Base-by-base conservation (phyloP, 2,797 vertebrate species). In the Falco rusticolus region DNA sequence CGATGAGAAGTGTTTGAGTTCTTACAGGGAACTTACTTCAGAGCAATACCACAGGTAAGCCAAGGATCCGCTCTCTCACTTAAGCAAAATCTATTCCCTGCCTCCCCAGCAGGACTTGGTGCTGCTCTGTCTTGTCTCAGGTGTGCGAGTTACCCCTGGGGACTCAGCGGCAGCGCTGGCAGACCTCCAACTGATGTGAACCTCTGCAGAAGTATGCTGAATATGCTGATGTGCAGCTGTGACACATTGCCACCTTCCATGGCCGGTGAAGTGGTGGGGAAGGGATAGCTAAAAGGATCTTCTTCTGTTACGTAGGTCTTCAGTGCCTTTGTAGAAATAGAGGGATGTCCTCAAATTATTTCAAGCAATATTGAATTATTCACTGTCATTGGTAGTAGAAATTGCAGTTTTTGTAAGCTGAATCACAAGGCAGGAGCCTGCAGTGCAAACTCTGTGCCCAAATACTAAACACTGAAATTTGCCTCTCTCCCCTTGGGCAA, bases 1-100 rank as follows among this genome's bases (percentile, higher is more conserved):
- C 10, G 3, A 9, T 2, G 37, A 61, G 39, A 48, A 74, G 20
- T 8, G 5, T 4, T 2, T 0, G 8, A 11, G 14, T 79, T 56
- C 48, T 64, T 22, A 50, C 19, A 28, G 61, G 37, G 33, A 8
- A 5, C 26, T 64, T 57, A 31, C 4, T 39, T 31, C 71, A 79
- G 22, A 43, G 43, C 2, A 1, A 28, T 41, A 7, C 28, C 19
- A 14, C 26, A 39, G 56, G 41, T 26, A 47, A 53, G 37, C 16
- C 29, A 19, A 80, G 51, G 39, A 48, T 51, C 39, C 4, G 1
- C 29, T 57, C 80, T 70, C n/a, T 75, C 39, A 37, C 39, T 63
- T n/a, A 37, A 76, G 85, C 24, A 64, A 37, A 79, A 29, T 48
- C 64, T 51, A 0, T 1, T 64, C 37, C 26, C 29, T 60, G 34